Base-by-base conservation (phyloP, 1,140 invertebrate species). In the Drosophila pachea region DNA sequence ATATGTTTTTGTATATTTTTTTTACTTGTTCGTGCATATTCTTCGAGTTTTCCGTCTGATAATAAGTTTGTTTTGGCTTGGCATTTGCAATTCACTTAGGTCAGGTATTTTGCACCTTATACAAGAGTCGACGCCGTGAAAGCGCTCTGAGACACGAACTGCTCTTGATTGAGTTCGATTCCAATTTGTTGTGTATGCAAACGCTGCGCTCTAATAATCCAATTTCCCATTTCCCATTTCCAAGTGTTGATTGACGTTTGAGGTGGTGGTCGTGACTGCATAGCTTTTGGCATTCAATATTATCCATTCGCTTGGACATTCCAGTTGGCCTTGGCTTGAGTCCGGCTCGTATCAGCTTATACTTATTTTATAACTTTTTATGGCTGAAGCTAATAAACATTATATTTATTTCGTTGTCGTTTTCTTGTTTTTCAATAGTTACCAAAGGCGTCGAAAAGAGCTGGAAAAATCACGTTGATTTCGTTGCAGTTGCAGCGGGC, bases 171-270 rank as follows among this genome's bases (percentile, higher is more conserved):
- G 40, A 33, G 54, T 61, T 63, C 16, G 35, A 63, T 53, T 58
- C 35, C 54, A 64, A 69, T 74, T 74, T 68, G 54, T 47, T 56
- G 33, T 12, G 16, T 54, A 54, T 59, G 65, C 66, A 32, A 73
- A 65, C 73, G 61, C 48, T 33, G 55, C 59, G 55, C 60, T 65
- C 53, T 58, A 78, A 78, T 78, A 69, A 71, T 74, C 67, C 53
- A 63, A 78, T 78, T 63, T 78, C 33, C 38, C 53, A 22, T 3
- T 22, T 22, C 1, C 22, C 22, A 22, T 22, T 22, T 1, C 22
- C 22, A 22, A 22, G 48, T 43, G 62, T 54, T 78, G 75, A 74
- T 64, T 78, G 76, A 78, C 76, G 74, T 62, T 78, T 66, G 55
- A 52, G 36, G 11, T 61, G 14, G 42, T 11, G 5, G 35, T 38